Conservation (phyloP, 53 echinoderm and acorn worm species). For the Astropecten irregularis region DNA sequence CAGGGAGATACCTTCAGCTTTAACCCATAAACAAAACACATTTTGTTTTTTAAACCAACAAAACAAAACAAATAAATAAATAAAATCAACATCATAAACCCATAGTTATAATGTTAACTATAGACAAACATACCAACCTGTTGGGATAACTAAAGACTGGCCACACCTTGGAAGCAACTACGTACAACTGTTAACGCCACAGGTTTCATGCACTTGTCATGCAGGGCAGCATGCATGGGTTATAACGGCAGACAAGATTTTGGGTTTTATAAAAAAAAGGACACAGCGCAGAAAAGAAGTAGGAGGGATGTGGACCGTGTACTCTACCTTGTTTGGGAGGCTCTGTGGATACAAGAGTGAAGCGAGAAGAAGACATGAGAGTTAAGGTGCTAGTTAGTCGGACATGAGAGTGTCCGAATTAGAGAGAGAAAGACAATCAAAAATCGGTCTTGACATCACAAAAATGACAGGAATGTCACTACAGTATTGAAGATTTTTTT, state of each 20-base stretch:
- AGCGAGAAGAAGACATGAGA: constrained; percentile 35
- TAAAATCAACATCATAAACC: too few relatives aligned
- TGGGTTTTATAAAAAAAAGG: too few relatives aligned
- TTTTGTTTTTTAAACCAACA: too few relatives aligned
- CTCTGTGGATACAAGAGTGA: constrained; percentile 53
- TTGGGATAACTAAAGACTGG: neutral
- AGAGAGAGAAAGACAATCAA: neutral
- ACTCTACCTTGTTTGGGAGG: constrained; percentile 77
- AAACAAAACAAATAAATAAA: too few relatives aligned
- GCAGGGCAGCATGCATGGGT: constrained; percentile 44
- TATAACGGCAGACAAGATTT: constrained; percentile 5
- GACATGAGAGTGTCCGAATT: neutral
- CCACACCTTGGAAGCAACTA: neutral
- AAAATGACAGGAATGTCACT: too few relatives aligned
- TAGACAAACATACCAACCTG: neutral
- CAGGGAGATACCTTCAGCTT: too few relatives aligned
- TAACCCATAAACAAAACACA: too few relatives aligned
- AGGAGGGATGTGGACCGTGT: constrained; percentile 39
- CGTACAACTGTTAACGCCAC: neutral
- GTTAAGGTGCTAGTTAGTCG: constrained; percentile 32
- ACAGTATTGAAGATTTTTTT: too few relatives aligned
- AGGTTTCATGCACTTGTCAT: neutral
- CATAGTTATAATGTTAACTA: too few relatives aligned
- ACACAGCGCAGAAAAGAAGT: neutral
- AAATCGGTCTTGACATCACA: neutral